Base-by-base conservation (phyloP, 2,888 invertebrate genomes). In the Drosophila colorata region DNA sequence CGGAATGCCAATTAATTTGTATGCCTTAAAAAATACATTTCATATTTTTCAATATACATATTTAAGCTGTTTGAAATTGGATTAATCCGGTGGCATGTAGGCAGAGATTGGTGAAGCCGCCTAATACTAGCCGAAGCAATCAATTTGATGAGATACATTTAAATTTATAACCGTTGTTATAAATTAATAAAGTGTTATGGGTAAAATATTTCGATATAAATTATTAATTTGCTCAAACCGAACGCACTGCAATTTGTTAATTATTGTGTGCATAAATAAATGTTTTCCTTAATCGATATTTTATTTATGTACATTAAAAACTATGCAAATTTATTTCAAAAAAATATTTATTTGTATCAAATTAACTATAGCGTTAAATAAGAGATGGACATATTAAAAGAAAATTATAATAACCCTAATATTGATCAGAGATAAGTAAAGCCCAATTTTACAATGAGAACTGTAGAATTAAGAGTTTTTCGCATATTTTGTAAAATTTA, bases 41-140 rank as follows among this genome's bases (percentile, higher is more conserved):
- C 14, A 28, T 48, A 20, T 8, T 13, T 49, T 47, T 53, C 28
- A 18, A 57, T 66, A 38, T 40, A 11, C n/a, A 46, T 18, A 18
- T 41, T 65, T 38, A 63, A 74, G 35, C 52, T 41, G 35, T 69
- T 69, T 13, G 33, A 67, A 82, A 71, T 83, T 63, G 70, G 86
- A 76, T 80, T 73, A 70, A 82, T 76, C 83, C 69, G 69, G 83
- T 76, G 53, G 66, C 57, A 69, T 70, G 83, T 76, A 55, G 80
- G 68, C 64, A 71, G 43, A 71, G 57, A 61, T 69, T 69, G 68
- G 37, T 49, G 16, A 9, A 68, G 59, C 63, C 57, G 76, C 65
- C 35, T 59, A 40, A 53, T 49, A 37, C 74, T 53, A 41, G 58
- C 6, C 16, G 8, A 14, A 8, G 0, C 40, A 44, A 52, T 49